Evolutionary conservation across 2,797 vertebrate species (phyloP).

Genomic region (Peromyscus aztecus): DNA sequence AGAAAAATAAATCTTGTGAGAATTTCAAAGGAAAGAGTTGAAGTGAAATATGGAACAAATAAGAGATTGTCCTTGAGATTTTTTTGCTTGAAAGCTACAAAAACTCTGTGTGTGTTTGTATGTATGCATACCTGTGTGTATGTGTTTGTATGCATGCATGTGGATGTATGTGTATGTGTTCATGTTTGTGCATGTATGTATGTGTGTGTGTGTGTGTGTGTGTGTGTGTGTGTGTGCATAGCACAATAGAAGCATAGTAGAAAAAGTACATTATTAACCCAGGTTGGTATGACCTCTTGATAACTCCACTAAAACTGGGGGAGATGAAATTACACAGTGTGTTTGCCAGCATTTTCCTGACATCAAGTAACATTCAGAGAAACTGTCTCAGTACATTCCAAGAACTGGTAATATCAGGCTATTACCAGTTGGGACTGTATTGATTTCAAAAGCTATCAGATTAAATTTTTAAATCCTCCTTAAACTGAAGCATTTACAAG

Average conservation of each 20-base stretch:
- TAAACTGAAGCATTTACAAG: slow-evolving; percentile 37
- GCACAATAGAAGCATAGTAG: neutral
- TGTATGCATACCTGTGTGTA: neutral
- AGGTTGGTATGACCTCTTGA: neutral
- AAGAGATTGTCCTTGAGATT: slow-evolving; percentile 11
- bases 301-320: slow-evolving; percentile 7
- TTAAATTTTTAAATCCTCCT: slow-evolving; percentile 51
- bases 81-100: slow-evolving; percentile 19
- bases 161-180: neutral
- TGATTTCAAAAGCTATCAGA: slow-evolving; percentile 38
- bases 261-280: neutral
- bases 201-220: neutral
- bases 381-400: slow-evolving; percentile 32
- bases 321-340: neutral
- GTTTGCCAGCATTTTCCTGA: neutral
- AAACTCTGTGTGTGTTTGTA: neutral
- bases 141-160: neutral
- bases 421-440: neutral
- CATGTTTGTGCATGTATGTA: neutral
- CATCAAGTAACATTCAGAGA: slow-evolving; percentile 17
- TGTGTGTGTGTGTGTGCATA: neutral
- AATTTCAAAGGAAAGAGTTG: slow-evolving; percentile 35
- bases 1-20: slow-evolving; percentile 44
- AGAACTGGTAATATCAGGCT: neutral
- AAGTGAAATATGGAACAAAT: slow-evolving; percentile 36